Evolutionary conservation across 2,888 invertebrate species (phyloP).

Genomic region (Habrosyne pyritoides): DNA sequence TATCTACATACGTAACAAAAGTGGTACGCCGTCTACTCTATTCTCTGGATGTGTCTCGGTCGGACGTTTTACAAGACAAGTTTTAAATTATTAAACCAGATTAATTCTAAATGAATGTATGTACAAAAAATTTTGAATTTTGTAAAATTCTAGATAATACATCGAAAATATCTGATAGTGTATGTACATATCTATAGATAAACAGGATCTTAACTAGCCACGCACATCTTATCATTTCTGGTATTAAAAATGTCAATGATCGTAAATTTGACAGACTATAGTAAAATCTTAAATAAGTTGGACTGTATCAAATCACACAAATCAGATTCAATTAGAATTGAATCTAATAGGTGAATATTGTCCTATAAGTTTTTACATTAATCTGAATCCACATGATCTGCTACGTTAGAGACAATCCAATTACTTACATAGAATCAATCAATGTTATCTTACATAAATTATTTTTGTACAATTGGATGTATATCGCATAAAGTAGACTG

Average conservation of each 20-base stretch:
- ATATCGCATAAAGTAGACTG: slow-evolving; percentile 18
- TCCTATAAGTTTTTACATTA: slow-evolving; percentile 50
- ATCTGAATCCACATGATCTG: slow-evolving; percentile 57
- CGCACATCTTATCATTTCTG: slow-evolving; percentile 17
- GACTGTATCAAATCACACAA: slow-evolving; percentile 56
- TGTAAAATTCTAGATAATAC: slow-evolving; percentile 8
- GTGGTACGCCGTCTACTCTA: slow-evolving; percentile 18
- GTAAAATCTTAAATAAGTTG: slow-evolving; percentile 23
- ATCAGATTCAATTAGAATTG: slow-evolving; percentile 62
- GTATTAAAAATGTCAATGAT: slow-evolving; percentile 11
- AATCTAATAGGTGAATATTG: slow-evolving; percentile 65
- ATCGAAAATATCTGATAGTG: slow-evolving; percentile 4
- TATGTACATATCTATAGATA: slow-evolving; percentile 18
- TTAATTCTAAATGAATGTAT: slow-evolving; percentile 3
- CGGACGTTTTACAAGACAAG: not conserved
- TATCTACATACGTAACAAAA: slow-evolving; percentile 39
- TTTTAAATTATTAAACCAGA: not conserved
- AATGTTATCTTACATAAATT: slow-evolving; percentile 19
- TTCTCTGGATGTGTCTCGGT: slow-evolving; percentile 21
- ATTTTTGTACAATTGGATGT: slow-evolving; percentile 25
- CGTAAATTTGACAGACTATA: slow-evolving; percentile 13
- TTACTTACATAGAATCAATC: slow-evolving; percentile 19
- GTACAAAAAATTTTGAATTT: slow-evolving; percentile 10
- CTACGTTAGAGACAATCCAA: slow-evolving; percentile 41
- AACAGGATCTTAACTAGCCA: slow-evolving; percentile 23